Percentiles rank a stretch among this genome's conserved stretches.
Evolutionary conservation across 2,888 invertebrate species (phyloP).

Genomic region (Sceliomorpha sp.): DNA sequence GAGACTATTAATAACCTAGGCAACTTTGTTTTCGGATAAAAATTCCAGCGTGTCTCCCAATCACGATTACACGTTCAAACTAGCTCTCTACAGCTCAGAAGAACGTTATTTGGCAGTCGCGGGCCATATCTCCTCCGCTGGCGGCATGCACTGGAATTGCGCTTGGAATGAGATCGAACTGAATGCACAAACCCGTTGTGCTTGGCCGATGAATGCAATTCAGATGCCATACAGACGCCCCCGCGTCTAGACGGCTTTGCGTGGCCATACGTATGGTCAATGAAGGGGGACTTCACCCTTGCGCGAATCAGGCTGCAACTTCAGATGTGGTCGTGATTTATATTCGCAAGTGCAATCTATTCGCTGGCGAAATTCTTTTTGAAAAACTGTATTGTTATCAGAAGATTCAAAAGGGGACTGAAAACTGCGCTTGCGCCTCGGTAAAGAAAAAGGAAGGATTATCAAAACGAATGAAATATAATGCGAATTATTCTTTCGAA

Average conservation of each 20-base stretch:
- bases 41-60: conserved; percentile 1
- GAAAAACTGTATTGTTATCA: too few relatives aligned
- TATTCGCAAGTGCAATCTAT: background rate
- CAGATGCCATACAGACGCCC: conserved; percentile 51
- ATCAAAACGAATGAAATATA: too few relatives aligned
- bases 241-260: conserved; percentile 43
- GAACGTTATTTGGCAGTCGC: conserved; percentile 34
- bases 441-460: too few relatives aligned
- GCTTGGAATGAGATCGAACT: conserved; percentile 43
- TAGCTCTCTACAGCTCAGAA: conserved; percentile 11
- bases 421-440: too few relatives aligned
- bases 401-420: too few relatives aligned
- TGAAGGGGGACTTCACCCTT: conserved; percentile 13
- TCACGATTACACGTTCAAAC: conserved; percentile 11
- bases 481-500: too few relatives aligned
- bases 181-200: conserved; percentile 45
- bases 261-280: conserved; percentile 27
- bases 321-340: background rate
- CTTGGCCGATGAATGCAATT: conserved; percentile 50
- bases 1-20: conserved; percentile 11
- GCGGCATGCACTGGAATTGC: conserved; percentile 27
- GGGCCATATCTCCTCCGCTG: conserved; percentile 25
- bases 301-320: background rate
- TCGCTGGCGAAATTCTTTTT: background rate
- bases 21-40: conserved; percentile 7